Conservation (phyloP, 2,888 invertebrate species). For the Xanthostigma xanthostigma region DNA sequence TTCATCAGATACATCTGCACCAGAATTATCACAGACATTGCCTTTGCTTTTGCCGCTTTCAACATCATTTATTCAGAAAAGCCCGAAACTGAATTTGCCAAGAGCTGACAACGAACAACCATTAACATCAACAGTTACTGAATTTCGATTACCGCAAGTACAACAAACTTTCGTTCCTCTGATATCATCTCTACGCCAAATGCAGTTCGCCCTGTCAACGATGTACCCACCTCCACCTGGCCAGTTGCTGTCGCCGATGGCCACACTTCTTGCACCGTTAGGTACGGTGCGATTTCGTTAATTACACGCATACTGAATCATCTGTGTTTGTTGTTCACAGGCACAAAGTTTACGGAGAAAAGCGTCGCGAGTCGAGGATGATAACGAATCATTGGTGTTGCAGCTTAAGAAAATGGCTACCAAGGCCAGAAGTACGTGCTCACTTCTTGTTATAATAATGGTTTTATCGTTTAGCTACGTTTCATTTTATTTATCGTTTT, state of each 20-base stretch:
- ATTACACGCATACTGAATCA: slow-evolving; percentile 10
- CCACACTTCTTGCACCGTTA: slow-evolving; percentile 23
- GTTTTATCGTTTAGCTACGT: slow-evolving; percentile 6
- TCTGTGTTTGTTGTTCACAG: slow-evolving; percentile 39
- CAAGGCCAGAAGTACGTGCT: slow-evolving; percentile 62
- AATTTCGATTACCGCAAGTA: background rate
- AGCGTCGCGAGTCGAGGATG: slow-evolving; percentile 85
- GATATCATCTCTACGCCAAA: slow-evolving; percentile 16
- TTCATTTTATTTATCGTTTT: slow-evolving; percentile 1
- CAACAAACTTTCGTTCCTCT: slow-evolving; percentile 3
- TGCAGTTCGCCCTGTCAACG: slow-evolving; percentile 18
- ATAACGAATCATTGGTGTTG: slow-evolving; percentile 89
- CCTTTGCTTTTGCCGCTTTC: no score
- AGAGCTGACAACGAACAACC: background rate
- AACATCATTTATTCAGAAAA: no score
- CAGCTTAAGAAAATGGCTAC: slow-evolving; percentile 94
- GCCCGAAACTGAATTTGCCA: no score
- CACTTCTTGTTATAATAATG: slow-evolving; percentile 5
- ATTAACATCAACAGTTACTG: background rate
- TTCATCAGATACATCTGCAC: no score
- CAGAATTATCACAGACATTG: no score
- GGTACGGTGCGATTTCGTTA: slow-evolving; percentile 16
- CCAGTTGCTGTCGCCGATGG: slow-evolving; percentile 23
- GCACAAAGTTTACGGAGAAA: slow-evolving; percentile 78
- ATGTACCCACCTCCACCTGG: slow-evolving; percentile 18